phyloP scores from a whole-genome alignment of 2,888 invertebrate genomes.

The Epistrophe grossulariae region DNA sequence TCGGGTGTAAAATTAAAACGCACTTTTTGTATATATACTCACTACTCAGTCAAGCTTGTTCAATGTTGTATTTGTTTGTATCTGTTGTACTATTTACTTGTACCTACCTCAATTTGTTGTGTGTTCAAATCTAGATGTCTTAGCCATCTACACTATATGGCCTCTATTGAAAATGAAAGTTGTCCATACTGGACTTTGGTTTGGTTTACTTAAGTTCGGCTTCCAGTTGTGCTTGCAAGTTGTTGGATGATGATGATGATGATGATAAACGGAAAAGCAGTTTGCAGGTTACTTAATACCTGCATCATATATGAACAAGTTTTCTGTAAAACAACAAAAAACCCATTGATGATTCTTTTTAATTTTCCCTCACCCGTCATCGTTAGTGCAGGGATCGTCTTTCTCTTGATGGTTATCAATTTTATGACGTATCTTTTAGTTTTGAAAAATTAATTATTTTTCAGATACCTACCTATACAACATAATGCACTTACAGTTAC shows the following conservation, averaged over 20 bases:
- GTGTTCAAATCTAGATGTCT: slow-evolving; percentile 49
- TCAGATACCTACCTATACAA: slow-evolving; percentile 3
- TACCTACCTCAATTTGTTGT: slow-evolving; percentile 25
- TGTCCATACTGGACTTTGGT: slow-evolving; percentile 64
- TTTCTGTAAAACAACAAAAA: background rate
- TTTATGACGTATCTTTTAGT: slow-evolving; percentile 2
- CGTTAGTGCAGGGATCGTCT: background rate
- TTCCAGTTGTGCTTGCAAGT: slow-evolving; percentile 16
- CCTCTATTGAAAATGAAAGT: slow-evolving; percentile 74
- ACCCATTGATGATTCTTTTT: slow-evolving; percentile 35
- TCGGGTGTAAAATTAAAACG: slow-evolving; percentile 35
- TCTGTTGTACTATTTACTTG: background rate
- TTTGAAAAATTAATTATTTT: slow-evolving; percentile 14
- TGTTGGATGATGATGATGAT: slow-evolving; percentile 29
- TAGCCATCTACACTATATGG: slow-evolving; percentile 9
- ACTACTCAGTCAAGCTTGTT: slow-evolving; percentile 35
- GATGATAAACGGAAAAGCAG: slow-evolving; percentile 52
- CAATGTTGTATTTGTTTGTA: background rate
- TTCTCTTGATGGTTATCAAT: background rate
- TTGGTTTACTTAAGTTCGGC: slow-evolving; percentile 58
- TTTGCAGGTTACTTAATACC: slow-evolving; percentile 47
- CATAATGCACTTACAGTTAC: background rate
- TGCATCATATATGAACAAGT: slow-evolving; percentile 36
- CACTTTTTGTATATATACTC: slow-evolving; percentile 37
- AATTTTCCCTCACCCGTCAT: background rate